Base-by-base conservation (phyloP, 2,888 invertebrate genomes). In the Autographa pulchrina region DNA sequence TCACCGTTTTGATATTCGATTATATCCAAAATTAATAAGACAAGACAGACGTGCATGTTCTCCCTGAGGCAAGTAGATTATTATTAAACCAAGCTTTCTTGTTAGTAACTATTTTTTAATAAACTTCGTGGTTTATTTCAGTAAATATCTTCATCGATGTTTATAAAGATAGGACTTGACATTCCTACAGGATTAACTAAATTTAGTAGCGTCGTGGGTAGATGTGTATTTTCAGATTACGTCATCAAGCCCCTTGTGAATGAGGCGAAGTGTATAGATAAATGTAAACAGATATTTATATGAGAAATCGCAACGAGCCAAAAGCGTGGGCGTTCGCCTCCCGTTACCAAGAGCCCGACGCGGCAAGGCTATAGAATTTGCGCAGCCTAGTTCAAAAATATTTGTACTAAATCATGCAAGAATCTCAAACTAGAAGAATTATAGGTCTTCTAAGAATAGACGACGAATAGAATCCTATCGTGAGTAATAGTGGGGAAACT, bases 241-340 rank as follows among this genome's bases (percentile, higher is more conserved):
- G 54, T 54, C 54, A 54, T 54, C 18, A 54, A 54, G 20, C 13
- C 54, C 54, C 54, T 20, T 54, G 54, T 48, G 48, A 48, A 48
- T 48, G 48, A 48, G 48, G 48, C 48, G n/a, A 8, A 52, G 54
- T 13, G 54, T 54, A 54, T 54, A 54, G 54, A 54, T 54, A 48
- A 48, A 54, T 54, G 54, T 54, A 54, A 54, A 54, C 54, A 54
- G 54, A 54, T 54, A 54, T 54, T 48, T 48, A n/a, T 48, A 48
- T n/a, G 48, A 48, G 20, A 54, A 54, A 54, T 54, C 20, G 20
- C 13, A 20, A 20, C 20, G 54, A 20, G 54, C 48, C 48, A 48
- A 54, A 20, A 4, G 54, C 54, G 54, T 54, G 20, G 54, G 54
- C 54, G 54, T 54, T 20, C 25, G 25, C 54, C 25, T 48, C 20